Evolutionary conservation across 30 jellyfish, hydroid and myxozoan genomes (phyloP), one percentile per base, ranked within the genome.

Genomic region (Nemopilema nomurai): DNA sequence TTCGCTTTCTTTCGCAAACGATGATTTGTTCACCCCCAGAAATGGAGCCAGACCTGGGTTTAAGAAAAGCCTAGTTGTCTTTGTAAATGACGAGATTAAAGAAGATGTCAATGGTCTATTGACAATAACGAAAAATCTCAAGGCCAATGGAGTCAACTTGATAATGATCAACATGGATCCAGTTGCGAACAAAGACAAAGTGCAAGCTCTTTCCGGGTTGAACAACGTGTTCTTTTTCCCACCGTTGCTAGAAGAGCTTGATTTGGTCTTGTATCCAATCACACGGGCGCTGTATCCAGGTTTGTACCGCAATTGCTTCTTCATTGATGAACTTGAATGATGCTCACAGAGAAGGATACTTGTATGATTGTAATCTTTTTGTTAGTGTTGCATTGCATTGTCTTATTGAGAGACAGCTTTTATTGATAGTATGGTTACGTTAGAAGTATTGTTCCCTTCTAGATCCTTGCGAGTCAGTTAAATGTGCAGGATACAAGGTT

Each of bases 1-100:
- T 63, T 52, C 91, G 19, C 52, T 87, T 66, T 26, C 41, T 1
- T 33, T 74, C 33, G 90, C 84, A 1, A 27, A 62, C 1, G 86
- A 77, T 8, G 28, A 71, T 49, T 26, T 74, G 77, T 92, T 86
- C 79, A 41, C 69, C 26, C 31, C 23, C 69, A 32, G 74, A 16
- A 80, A 92, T 33, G 98, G 98, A 1, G 96, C 4, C 0, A 87
- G 98, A 75, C 84, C 86, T 1, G 92, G 90, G 28, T 67, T n/a
- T 29, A 77, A 57, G 66, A 81, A 63, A 87, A 90, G 90, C 52
- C 84, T 89, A 0, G 83, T 83, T 27, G 79, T 92, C 1, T 86
- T 92, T 67, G 81, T 87, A 30, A 80, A 63, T 51, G 85, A 76
- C 20, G 21, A 65, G 0, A 22, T 27, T 19, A 51, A 71, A 25